These are phyloP conservation scores for Helicolenus hilgendorfi DNA, from an alignment of 2,797 vertebrate species.

Conservation along the genomic window DNA sequence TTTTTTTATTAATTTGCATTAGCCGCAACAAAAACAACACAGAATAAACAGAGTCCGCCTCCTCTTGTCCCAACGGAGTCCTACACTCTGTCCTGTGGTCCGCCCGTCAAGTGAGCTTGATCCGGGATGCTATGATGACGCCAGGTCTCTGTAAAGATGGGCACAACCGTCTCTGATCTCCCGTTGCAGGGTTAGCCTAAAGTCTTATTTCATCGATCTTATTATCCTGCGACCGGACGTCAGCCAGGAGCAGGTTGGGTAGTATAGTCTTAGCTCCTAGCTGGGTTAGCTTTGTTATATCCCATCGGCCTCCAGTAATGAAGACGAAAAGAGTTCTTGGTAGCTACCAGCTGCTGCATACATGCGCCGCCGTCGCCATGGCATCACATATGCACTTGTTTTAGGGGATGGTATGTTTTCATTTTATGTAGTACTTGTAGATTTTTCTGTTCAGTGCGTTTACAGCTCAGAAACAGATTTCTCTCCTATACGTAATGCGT, in stretches of 20 bases:
- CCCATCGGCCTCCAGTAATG: fast-evolving
- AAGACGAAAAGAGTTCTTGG: background rate
- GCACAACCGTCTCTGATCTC: background rate
- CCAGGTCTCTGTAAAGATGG: too few species aligned
- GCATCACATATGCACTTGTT: conserved; percentile 8
- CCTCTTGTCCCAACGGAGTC: too few species aligned
- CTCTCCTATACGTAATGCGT: conserved; percentile 3
- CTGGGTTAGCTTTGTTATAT: background rate
- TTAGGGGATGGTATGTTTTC: conserved; percentile 6
- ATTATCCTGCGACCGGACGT: too few species aligned
- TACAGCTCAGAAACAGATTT: conserved; percentile 1
- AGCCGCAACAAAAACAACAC: background rate
- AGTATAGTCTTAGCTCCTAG: too few species aligned
- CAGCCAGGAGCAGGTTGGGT: too few species aligned
- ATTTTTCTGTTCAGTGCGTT: conserved; percentile 10
- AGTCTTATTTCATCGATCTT: background rate
- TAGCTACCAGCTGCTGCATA: background rate
- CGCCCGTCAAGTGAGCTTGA: too few species aligned
- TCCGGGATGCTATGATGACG: too few species aligned
- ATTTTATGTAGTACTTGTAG: background rate
- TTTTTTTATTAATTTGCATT: background rate
- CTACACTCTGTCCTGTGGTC: too few species aligned
- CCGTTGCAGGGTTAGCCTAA: fast-evolving
- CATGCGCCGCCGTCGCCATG: background rate
- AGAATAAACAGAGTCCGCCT: too few species aligned